Evolutionary conservation across 2,113 vertebrate genomes (phyloP).

Genomic region (Psittacus erithacus): DNA sequence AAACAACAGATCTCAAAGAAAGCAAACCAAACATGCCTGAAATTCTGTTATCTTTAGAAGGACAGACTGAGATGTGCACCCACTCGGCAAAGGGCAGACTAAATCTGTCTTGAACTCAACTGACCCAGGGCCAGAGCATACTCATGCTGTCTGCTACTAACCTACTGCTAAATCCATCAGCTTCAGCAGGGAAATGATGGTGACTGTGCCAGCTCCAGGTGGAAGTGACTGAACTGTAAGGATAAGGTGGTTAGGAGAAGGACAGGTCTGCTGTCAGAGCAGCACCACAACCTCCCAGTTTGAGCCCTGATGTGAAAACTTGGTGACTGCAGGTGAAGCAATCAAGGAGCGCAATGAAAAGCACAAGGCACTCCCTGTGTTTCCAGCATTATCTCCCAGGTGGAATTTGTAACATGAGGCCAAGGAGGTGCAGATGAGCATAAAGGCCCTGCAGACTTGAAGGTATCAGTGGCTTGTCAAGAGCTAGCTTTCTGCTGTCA

Average conservation of each 20-base stretch:
- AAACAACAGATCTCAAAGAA: neutral
- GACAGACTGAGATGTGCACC: neutral
- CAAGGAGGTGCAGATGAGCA: neutral
- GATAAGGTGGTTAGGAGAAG: neutral
- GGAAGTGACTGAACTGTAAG: neutral
- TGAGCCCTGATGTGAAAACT: neutral
- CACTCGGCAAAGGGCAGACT: neutral
- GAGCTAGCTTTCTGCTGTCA: neutral
- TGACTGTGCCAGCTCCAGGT: neutral
- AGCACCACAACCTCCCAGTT: neutral
- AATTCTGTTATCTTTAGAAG: neutral
- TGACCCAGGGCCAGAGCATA: neutral
- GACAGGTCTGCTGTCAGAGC: neutral
- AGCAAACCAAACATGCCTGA: conserved; percentile 3
- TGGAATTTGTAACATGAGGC: neutral
- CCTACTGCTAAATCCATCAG: neutral
- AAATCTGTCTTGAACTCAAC: neutral
- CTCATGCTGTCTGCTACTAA: rapidly evolving
- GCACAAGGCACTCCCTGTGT: rapidly evolving
- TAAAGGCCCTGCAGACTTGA: neutral
- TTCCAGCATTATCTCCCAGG: neutral
- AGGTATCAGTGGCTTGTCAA: neutral
- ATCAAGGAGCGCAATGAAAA: neutral
- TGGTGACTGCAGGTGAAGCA: neutral
- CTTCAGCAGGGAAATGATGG: rapidly evolving